These are phyloP conservation scores for Leucoraja ocellata DNA, from an alignment of 2,797 vertebrate species.

Conservation along the genomic window DNA sequence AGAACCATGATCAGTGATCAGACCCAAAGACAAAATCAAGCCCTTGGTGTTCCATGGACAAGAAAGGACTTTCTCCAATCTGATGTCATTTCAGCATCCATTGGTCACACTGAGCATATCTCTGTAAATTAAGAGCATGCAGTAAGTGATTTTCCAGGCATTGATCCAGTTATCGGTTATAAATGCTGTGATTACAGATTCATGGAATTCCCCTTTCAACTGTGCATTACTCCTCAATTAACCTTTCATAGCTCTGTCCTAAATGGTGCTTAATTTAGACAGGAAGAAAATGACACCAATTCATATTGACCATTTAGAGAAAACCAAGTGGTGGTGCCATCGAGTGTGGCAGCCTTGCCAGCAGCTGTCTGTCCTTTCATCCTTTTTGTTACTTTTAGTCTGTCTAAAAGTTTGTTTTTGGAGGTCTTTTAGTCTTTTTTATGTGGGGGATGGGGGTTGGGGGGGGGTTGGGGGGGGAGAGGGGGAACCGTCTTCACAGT, in stretches of 20 bases:
- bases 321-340: too few relatives aligned
- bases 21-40: neutral
- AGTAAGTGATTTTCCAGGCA: neutral
- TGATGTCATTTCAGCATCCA: neutral
- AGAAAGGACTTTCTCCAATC: neutral
- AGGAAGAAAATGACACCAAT: neutral
- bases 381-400: too few relatives aligned
- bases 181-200: neutral
- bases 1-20: neutral
- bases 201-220: neutral
- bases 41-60: neutral
- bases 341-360: too few relatives aligned
- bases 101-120: neutral
- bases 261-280: too few relatives aligned
- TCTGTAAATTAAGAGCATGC: neutral
- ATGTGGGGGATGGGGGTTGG: too few relatives aligned
- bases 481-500: too few relatives aligned
- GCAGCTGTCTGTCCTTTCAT: too few relatives aligned
- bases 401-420: too few relatives aligned
- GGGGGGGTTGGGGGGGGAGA: too few relatives aligned
- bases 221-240: neutral
- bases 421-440: too few relatives aligned
- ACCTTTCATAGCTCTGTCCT: neutral
- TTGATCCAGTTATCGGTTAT: neutral
- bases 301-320: neutral